Base-by-base conservation (phyloP, 2,888 invertebrate genomes). In the Cheilosia urbana region DNA sequence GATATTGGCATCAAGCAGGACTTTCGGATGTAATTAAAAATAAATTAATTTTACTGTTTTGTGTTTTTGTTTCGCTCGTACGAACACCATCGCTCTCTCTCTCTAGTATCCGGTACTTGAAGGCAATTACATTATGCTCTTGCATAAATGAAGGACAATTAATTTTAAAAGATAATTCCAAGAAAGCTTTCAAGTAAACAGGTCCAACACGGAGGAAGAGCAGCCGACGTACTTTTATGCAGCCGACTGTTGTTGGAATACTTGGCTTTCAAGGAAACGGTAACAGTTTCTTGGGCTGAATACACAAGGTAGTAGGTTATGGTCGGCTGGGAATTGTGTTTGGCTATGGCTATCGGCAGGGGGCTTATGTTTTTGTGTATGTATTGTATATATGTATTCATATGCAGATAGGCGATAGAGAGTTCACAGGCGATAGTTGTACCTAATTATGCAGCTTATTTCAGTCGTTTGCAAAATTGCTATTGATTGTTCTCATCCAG, bases 11-110 rank as follows among this genome's bases (percentile, higher is more conserved):
- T 9, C 27, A 63, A 21, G 49, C 19, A 49, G 47, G 15, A 30
- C 34, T 55, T 75, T 57, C 24, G 60, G 34, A 68, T 60, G 68
- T 66, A 68, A 76, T 76, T 76, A 68, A 76, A 15, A 76, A 15
- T 5, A 45, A 76, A 76, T 68, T 19, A 19, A 9, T 45, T 2
- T 45, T 47, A 17, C 5, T 6, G 45, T 11, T 47, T 9, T 11
- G 11, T 47, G n/a, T 47, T 2, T 47, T 19, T 47, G n/a, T 45
- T 13, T 15, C 1, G 27, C 24, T 13, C 11, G 21, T 15, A 7
- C 27, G 7, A 13, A 53, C 24, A 24, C 24, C n/a, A 0, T 27
- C 24, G 1, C 11, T n/a, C 17, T 55, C 27, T 30, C 27, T 55
- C 30, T 55, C 24, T 27, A 0, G 42, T 45, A 45, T 45, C 45